Evolutionary conservation across 2,797 vertebrate genomes (phyloP), one percentile per base, ranked within the genome.

Genomic region (Eremophila alpestris): DNA sequence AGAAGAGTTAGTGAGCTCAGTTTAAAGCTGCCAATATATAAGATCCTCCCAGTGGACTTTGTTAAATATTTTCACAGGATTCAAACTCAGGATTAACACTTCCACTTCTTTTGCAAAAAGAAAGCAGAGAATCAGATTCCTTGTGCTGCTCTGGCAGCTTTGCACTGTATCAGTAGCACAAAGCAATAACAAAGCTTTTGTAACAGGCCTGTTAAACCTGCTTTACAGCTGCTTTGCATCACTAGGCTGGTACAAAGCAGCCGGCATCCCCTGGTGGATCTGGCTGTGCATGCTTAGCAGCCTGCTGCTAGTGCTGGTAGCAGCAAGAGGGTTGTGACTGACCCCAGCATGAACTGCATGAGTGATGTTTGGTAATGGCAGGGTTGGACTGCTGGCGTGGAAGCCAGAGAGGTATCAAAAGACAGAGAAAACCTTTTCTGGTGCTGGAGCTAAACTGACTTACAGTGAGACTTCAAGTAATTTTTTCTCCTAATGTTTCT

Each of bases 1-100:
- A 43, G 52, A 83, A 89, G 71, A 81, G 32, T 74, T 55, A 75
- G 52, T 51, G 65, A 92, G 46, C 38, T 85, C 22, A 68, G 7
- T 69, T 95, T 95, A 81, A 95, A 91, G 48, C 4, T 11, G 45
- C 82, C 51, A 26, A 5, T 45, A 18, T 20, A 4, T 26, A 78
- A 83, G 26, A 55, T 51, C 34, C 48, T 81, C 68, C 45, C 48
- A 41, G 45, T 46, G 55, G 67, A 67, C 32, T 77, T 75, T 32
- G 65, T 76, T 75, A 95, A 83, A 90, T 87, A 67, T 93, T 94
- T 94, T 90, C 87, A 56, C 49, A 87, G 65, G 41, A 73, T 83
- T 79, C 32, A 26, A 81, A 81, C 5, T 65, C 1, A 3, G 73
- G 67, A 79, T 79, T 93, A 95, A 45, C 63, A 38, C 54, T 83